Evolutionary conservation across 2,797 vertebrate species (phyloP).

Genomic region (Melanogrammus aeglefinus): DNA sequence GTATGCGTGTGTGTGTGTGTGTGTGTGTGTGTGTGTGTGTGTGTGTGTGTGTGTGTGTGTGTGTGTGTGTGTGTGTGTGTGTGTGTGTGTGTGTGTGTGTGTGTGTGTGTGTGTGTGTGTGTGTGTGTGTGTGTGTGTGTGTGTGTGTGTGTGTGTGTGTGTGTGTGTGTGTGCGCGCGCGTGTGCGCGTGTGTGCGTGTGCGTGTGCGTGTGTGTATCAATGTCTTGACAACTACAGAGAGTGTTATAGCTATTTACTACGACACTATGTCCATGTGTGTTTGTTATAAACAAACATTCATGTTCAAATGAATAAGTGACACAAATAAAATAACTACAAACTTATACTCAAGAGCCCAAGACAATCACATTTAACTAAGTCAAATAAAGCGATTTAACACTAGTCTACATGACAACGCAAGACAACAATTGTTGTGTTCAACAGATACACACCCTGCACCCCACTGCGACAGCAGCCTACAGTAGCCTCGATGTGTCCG

Average conservation of each 20-base stretch:
- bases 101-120: not conserved
- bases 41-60: not conserved
- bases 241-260: not conserved
- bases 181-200: not conserved
- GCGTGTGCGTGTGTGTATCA: not conserved
- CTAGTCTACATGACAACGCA: not conserved
- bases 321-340: not conserved
- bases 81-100: not conserved
- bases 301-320: not conserved
- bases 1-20: slow-evolving; percentile 4
- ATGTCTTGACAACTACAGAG: too few relatives aligned
- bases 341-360: not conserved
- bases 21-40: slow-evolving; percentile 2
- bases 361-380: not conserved
- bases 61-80: slow-evolving; percentile 7
- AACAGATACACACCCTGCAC: not conserved
- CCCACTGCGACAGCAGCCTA: too few relatives aligned
- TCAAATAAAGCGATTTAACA: not conserved
- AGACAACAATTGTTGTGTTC: not conserved
- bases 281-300: not conserved
- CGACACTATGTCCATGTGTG: too few relatives aligned
- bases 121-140: slow-evolving; percentile 4
- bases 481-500: not conserved
- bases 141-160: slow-evolving; percentile 3
- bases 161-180: slow-evolving; percentile 1